These are phyloP conservation scores for Syncerus caffer DNA, from an alignment of 2,797 vertebrate genomes.

Conservation along the genomic window DNA sequence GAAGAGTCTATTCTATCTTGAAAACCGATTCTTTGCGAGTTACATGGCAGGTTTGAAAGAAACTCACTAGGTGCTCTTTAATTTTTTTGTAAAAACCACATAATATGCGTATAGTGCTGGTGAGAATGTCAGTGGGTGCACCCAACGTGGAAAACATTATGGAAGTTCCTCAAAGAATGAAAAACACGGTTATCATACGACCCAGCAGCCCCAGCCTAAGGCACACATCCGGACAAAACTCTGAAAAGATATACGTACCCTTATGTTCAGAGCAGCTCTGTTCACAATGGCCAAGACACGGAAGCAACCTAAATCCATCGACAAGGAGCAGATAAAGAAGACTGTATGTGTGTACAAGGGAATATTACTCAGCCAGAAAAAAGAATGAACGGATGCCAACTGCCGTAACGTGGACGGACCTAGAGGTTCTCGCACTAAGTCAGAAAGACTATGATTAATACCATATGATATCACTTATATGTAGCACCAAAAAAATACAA, in stretches of 20 bases:
- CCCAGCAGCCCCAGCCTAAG: background rate
- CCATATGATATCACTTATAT: rapidly evolving
- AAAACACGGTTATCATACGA: rapidly evolving
- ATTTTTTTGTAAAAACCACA: background rate
- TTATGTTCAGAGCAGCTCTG: background rate
- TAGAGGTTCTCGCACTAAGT: rapidly evolving
- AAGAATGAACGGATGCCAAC: rapidly evolving
- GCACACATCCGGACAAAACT: background rate
- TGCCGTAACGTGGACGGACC: rapidly evolving
- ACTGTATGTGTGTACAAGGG: rapidly evolving
- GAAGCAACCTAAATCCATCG: background rate
- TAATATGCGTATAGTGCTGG: rapidly evolving
- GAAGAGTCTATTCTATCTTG: background rate
- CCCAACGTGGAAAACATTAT: rapidly evolving
- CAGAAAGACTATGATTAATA: background rate
- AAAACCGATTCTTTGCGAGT: rapidly evolving
- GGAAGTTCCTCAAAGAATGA: rapidly evolving
- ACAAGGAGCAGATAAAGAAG: background rate
- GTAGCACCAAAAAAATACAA: background rate
- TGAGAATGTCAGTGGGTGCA: background rate
- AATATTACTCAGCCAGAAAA: background rate
- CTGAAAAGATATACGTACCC: rapidly evolving
- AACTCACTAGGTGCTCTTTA: background rate
- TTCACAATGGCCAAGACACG: background rate
- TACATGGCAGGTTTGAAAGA: background rate